Percentiles rank a stretch among this genome's conserved stretches.
Conservation (phyloP, 2,888 invertebrate genomes). For the Tenthredo livida region DNA sequence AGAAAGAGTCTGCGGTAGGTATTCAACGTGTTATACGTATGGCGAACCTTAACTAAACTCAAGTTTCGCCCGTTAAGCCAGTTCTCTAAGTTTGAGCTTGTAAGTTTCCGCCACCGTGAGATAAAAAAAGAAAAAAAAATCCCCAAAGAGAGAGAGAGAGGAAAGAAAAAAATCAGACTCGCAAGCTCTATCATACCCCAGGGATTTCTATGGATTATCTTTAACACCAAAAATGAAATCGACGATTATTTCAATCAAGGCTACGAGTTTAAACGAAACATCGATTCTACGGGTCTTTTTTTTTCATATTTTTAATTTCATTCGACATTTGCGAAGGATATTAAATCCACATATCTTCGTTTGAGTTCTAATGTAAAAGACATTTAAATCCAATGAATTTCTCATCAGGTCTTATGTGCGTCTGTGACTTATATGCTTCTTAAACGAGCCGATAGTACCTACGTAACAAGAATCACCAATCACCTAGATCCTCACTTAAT, state of each 20-base stretch:
- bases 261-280: too few relatives aligned
- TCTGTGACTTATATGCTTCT: not conserved
- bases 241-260: not conserved
- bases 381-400: not conserved
- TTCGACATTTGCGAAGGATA: not conserved
- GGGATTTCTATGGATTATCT: constrained; percentile 3
- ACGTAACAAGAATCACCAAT: not conserved
- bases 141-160: not conserved
- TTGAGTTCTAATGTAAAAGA: not conserved
- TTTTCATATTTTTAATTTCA: not conserved
- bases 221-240: not conserved
- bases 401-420: not conserved
- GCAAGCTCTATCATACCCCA: not conserved
- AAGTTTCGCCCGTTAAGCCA: constrained; percentile 1
- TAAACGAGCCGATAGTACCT: not conserved
- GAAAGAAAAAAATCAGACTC: not conserved
- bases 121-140: not conserved
- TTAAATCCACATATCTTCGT: not conserved
- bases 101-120: constrained; percentile 18
- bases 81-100: not conserved
- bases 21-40: constrained; percentile 1
- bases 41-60: not conserved
- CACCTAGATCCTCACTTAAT: not conserved
- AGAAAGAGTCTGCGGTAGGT: constrained; percentile 5
- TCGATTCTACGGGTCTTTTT: too few relatives aligned